These are phyloP conservation scores for Platycnemis pennipes DNA, from an alignment of 2,888 invertebrate species.

Conservation along the genomic window DNA sequence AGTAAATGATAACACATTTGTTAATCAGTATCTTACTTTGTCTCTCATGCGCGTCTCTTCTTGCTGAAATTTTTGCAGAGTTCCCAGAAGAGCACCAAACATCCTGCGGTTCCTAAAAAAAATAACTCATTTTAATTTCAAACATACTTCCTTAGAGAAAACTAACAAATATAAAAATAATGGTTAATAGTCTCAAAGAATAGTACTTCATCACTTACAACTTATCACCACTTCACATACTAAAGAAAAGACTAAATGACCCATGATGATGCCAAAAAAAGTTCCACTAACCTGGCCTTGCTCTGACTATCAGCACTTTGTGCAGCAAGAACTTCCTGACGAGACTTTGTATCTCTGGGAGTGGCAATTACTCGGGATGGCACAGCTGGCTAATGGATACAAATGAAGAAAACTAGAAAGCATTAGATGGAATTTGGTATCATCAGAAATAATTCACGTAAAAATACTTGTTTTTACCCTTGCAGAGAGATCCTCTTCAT, in stretches of 20 bases:
- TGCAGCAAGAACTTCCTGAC: slow-evolving; percentile 89
- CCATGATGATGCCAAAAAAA: slow-evolving; percentile 91
- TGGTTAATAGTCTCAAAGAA: no score
- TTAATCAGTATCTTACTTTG: slow-evolving; percentile 82
- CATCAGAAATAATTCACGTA: not conserved
- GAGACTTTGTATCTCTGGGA: slow-evolving; percentile 90
- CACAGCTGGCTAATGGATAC: slow-evolving; percentile 81
- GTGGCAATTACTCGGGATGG: slow-evolving; percentile 91
- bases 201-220: not conserved
- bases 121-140: no score
- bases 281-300: slow-evolving; percentile 79
- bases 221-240: not conserved
- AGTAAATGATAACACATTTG: not conserved
- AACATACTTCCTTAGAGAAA: no score
- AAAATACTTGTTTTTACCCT: slow-evolving; percentile 29
- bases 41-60: slow-evolving; percentile 95
- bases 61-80: slow-evolving; percentile 96
- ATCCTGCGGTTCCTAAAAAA: slow-evolving; percentile 93
- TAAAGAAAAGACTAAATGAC: no score
- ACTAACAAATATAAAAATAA: no score
- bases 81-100: slow-evolving; percentile 97
- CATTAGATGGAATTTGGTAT: no score
- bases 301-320: slow-evolving; percentile 91
- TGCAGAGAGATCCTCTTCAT: slow-evolving; percentile 40
- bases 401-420: slow-evolving; percentile 12